A percentile compares a stretch with the other conserved stretches of the same genome.
Conservation (phyloP, 2,113 vertebrate species). For the Chloropsis cyanopogon region DNA sequence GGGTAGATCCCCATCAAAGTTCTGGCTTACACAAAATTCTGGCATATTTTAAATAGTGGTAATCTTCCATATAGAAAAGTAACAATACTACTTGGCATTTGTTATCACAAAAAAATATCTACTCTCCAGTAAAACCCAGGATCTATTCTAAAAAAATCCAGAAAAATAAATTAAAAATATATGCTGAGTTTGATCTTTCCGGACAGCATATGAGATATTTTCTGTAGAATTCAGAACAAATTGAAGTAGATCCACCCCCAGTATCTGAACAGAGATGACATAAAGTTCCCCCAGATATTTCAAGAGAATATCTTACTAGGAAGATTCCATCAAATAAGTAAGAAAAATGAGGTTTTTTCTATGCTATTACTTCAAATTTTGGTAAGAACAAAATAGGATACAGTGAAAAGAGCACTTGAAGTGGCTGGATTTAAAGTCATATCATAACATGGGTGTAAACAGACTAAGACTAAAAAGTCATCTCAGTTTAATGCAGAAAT, state of each 20-base stretch:
- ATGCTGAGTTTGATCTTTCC: background rate
- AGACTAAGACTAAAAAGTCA: background rate
- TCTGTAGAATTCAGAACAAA: background rate
- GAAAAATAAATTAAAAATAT: background rate
- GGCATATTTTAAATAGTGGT: background rate
- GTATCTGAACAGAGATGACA: background rate
- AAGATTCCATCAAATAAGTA: background rate
- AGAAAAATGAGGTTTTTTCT: rapidly evolving
- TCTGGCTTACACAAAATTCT: background rate
- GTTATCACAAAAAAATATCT: background rate
- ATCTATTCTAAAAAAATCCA: background rate
- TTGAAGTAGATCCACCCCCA: rapidly evolving
- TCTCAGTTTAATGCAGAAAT: background rate
- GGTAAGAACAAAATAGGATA: background rate
- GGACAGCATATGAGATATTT: background rate
- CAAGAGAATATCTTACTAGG: background rate
- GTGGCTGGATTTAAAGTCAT: background rate
- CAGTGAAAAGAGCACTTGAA: background rate
- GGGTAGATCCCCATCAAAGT: background rate
- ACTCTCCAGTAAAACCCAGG: background rate
- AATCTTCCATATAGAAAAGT: background rate
- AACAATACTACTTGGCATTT: background rate
- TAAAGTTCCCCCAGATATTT: background rate
- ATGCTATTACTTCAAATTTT: background rate
- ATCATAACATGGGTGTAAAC: background rate